phyloP scores from a whole-genome alignment of 2,797 vertebrate genomes.

The Pseudomugil tenellus region DNA sequence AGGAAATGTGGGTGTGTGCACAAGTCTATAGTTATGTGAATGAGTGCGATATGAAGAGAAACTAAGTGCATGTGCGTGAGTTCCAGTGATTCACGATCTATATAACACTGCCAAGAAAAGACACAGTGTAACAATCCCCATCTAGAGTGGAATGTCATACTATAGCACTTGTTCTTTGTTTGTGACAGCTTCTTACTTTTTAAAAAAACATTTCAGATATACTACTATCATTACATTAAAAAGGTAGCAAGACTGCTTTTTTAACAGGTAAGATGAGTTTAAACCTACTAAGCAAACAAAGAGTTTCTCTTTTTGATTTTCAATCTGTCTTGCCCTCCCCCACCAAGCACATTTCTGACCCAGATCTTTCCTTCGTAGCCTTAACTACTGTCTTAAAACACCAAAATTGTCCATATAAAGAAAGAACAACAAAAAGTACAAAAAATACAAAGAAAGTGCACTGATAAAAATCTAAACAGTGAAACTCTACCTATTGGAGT shows the following conservation, averaged over 20 bases:
- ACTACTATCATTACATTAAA: constrained; percentile 15
- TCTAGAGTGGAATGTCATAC: constrained; percentile 32
- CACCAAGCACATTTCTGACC: constrained; percentile 38
- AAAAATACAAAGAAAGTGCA: background rate
- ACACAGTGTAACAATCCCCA: constrained; percentile 36
- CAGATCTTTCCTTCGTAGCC: constrained; percentile 30
- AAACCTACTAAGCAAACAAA: background rate
- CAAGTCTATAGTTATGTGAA: constrained; percentile 34
- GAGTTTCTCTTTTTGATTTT: background rate
- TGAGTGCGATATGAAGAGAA: constrained; percentile 33
- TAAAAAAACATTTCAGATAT: constrained; percentile 8
- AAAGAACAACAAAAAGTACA: background rate
- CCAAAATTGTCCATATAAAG: background rate
- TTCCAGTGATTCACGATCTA: constrained; percentile 44
- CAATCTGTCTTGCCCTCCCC: background rate
- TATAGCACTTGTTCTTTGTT: constrained; percentile 21
- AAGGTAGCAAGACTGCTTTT: background rate
- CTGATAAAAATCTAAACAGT: constrained; percentile 3
- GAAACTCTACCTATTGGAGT: constrained; percentile 42
- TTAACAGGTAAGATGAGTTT: background rate
- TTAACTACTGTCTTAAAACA: constrained; percentile 50
- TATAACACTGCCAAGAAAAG: constrained; percentile 22
- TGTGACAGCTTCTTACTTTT: constrained; percentile 19
- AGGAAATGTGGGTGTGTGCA: constrained; percentile 36
- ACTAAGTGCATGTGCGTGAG: constrained; percentile 29